Percentiles rank a stretch among this genome's conserved stretches.
phyloP scores from a whole-genome alignment of 2,113 vertebrate species.

The Dermatemys mawii region DNA sequence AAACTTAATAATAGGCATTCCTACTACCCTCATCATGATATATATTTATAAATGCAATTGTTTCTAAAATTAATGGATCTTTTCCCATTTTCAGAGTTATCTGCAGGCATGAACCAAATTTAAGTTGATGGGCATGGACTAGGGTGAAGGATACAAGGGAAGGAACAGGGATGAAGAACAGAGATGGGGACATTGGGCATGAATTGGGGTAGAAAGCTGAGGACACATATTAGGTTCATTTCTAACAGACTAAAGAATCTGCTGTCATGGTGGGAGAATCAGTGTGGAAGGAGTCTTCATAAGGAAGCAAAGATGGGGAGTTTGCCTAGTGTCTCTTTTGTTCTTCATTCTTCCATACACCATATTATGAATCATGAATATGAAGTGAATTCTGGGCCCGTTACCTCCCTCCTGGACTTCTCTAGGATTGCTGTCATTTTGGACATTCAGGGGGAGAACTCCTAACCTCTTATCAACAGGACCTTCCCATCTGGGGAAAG shows the following conservation, averaged over 20 bases:
- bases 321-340: not conserved
- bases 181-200: not conserved
- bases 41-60: not conserved
- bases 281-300: not conserved
- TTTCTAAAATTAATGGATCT: not conserved
- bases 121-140: not conserved
- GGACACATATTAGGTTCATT: not conserved
- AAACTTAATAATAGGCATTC: not conserved
- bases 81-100: not conserved
- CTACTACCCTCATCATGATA: not conserved
- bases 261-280: accelerated
- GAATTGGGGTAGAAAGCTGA: accelerated
- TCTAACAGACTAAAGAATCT: not conserved
- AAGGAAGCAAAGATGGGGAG: not conserved
- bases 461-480: not conserved
- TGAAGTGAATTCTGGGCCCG: accelerated
- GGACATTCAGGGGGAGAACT: accelerated
- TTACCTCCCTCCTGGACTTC: not conserved
- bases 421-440: not conserved
- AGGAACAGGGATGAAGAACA: not conserved
- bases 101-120: not conserved
- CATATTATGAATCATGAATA: too few species aligned
- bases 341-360: not conserved
- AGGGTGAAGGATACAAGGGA: not conserved
- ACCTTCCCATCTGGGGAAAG: not conserved